phyloP scores from a whole-genome alignment of 2,113 vertebrate species.

The Meriones unguiculatus region DNA sequence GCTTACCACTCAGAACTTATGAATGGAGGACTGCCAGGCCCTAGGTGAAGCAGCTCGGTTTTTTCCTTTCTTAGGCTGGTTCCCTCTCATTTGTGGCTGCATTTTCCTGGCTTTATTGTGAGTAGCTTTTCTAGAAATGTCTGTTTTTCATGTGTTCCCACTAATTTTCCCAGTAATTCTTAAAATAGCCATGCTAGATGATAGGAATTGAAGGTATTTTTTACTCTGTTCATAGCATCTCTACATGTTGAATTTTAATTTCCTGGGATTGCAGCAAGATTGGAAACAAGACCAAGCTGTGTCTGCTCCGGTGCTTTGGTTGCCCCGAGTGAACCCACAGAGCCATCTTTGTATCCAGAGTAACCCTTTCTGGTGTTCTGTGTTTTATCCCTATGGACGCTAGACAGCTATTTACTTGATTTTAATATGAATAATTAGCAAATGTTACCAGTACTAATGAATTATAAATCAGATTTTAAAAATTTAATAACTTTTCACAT shows the following conservation, averaged over 20 bases:
- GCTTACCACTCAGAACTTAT: conserved; percentile 9
- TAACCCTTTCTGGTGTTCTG: neutral
- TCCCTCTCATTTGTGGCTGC: neutral
- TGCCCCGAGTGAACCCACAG: conserved; percentile 14
- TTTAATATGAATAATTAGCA: conserved; percentile 5
- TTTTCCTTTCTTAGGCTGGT: neutral
- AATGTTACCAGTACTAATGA: neutral
- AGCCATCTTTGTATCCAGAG: neutral
- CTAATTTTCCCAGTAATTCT: neutral
- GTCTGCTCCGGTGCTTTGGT: conserved; percentile 11
- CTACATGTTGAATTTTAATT: neutral
- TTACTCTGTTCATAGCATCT: conserved; percentile 33
- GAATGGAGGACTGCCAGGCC: neutral
- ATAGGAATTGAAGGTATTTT: neutral
- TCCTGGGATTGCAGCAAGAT: neutral
- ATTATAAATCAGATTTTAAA: neutral
- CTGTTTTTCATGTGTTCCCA: neutral
- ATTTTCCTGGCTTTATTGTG: neutral
- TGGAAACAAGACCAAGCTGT: conserved; percentile 27
- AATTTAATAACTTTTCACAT: neutral
- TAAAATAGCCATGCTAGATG: neutral
- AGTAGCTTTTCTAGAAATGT: neutral
- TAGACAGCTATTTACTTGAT: neutral
- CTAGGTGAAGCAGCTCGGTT: neutral
- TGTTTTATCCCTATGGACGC: neutral